These are phyloP conservation scores for Phallusia fumigata DNA, from an alignment of 23 tunicate species.

Conservation along the genomic window DNA sequence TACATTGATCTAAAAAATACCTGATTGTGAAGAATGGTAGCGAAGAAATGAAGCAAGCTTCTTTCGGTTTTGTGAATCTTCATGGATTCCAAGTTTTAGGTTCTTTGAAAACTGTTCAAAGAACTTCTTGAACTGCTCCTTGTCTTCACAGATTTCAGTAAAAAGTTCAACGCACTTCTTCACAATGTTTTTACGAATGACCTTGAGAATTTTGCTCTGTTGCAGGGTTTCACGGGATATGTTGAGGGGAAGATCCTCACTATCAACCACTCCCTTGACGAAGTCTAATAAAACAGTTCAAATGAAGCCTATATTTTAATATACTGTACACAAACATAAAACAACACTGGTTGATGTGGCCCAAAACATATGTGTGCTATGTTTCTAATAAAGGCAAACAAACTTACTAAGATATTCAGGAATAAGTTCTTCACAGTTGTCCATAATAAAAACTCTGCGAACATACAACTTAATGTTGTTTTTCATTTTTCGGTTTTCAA, in stretches of 20 bases:
- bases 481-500: conserved; percentile 90
- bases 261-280: conserved; percentile 96
- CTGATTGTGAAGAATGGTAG: conserved; percentile 89
- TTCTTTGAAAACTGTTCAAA: conserved; percentile 94
- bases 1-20: conserved; percentile 25
- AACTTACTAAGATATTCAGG: conserved; percentile 95
- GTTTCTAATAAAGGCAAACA: no score
- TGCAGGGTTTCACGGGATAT: conserved; percentile 96
- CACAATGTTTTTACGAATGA: conserved; percentile 93
- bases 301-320: neutral
- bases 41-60: conserved; percentile 83
- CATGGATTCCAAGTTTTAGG: conserved; percentile 97
- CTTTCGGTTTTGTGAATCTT: conserved; percentile 95
- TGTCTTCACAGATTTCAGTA: conserved; percentile 83
- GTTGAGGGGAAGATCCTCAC: conserved; percentile 95
- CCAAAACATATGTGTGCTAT: no score
- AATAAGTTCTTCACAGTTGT: conserved; percentile 95
- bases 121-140: conserved; percentile 88
- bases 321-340: neutral
- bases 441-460: conserved; percentile 96
- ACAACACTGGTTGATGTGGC: no score
- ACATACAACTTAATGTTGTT: conserved; percentile 98
- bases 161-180: conserved; percentile 90
- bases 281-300: conserved; percentile 51
- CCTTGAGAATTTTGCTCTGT: conserved; percentile 93